phyloP scores from a whole-genome alignment of 2,888 invertebrate genomes.

The Psylliodes chrysocephalus region DNA sequence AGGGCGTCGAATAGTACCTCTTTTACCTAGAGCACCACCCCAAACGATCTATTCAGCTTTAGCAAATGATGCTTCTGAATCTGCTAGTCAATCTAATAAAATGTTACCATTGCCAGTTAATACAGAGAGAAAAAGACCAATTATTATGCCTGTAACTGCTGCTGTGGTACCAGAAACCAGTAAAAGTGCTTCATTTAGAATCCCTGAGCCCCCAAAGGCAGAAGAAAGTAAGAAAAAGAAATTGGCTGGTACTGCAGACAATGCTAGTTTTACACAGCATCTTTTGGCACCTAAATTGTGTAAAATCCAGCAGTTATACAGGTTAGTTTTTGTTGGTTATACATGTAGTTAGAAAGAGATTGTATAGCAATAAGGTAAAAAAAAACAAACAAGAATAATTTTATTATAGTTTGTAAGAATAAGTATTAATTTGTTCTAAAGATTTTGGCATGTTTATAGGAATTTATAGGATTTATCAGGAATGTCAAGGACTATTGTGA shows the following conservation, averaged over 20 bases:
- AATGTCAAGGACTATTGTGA: too few relatives aligned
- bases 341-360: too few relatives aligned
- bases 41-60: constrained; percentile 86
- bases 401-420: too few relatives aligned
- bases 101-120: constrained; percentile 66
- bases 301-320: constrained; percentile 62
- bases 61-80: constrained; percentile 81
- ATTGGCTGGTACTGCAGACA: constrained; percentile 54
- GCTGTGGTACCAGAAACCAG: constrained; percentile 30
- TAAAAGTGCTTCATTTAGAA: constrained; percentile 55
- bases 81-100: constrained; percentile 73
- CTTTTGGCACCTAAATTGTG: constrained; percentile 61
- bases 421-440: too few relatives aligned
- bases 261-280: constrained; percentile 59
- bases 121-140: constrained; percentile 63
- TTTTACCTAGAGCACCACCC: constrained; percentile 85
- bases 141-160: constrained; percentile 31
- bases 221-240: constrained; percentile 60
- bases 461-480: background rate
- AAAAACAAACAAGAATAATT: too few relatives aligned
- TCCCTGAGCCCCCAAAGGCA: constrained; percentile 60
- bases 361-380: too few relatives aligned
- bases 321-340: constrained; percentile 50
- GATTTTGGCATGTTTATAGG: too few relatives aligned
- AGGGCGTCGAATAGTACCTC: constrained; percentile 84